Conservation (phyloP, 2,113 vertebrate species). For the Mohoua ochrocephala region DNA sequence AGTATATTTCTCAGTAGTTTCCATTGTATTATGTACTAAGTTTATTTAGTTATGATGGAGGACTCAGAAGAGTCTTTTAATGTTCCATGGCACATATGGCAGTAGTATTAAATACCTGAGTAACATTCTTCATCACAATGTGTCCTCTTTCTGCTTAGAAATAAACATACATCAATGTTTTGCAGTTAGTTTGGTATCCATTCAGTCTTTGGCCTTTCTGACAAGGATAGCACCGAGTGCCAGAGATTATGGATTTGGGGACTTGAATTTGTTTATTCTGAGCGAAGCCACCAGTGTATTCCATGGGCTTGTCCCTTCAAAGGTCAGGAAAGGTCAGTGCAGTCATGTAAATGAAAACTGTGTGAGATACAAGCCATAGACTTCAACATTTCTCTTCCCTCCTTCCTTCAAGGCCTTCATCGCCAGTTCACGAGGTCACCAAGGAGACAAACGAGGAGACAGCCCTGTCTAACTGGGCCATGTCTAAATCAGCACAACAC, state of each 20-base stretch:
- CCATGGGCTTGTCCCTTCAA: background rate
- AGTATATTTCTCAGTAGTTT: background rate
- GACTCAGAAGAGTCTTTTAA: background rate
- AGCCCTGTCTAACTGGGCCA: rapidly evolving
- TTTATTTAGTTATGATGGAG: background rate
- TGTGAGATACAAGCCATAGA: background rate
- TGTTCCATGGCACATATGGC: rapidly evolving
- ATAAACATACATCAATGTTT: background rate
- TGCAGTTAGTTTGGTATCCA: rapidly evolving
- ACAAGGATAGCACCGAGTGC: background rate
- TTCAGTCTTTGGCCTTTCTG: background rate
- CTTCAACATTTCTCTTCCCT: background rate
- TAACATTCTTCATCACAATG: background rate
- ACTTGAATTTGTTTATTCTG: background rate
- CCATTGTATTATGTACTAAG: too few relatives aligned
- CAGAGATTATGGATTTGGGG: background rate
- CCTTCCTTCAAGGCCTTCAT: background rate
- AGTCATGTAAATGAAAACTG: background rate
- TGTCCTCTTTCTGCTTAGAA: background rate
- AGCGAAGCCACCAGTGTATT: background rate
- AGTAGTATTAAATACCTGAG: background rate
- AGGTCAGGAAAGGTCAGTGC: background rate
- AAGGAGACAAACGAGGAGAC: background rate
- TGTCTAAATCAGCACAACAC: background rate
- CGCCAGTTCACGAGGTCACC: rapidly evolving